Conservation (phyloP, 2,797 vertebrate species). For the Oophaga sylvatica region DNA sequence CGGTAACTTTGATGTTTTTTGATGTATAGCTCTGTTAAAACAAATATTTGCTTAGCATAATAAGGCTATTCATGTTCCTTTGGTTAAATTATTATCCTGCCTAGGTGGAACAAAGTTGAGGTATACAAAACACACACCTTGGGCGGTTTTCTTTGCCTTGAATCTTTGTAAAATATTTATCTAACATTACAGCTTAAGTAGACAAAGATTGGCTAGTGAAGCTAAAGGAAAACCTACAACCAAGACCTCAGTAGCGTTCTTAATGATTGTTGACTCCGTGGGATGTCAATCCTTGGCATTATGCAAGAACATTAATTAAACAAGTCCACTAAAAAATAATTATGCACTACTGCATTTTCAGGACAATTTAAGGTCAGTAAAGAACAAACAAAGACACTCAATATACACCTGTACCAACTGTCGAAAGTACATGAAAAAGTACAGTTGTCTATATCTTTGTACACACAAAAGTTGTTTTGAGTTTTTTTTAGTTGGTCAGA, state of each 20-base stretch:
- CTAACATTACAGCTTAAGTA: constrained; percentile 18
- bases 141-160: constrained; percentile 11
- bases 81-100: constrained; percentile 22
- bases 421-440: too few species aligned
- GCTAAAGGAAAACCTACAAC: background rate
- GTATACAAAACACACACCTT: constrained; percentile 29
- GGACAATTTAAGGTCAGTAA: background rate
- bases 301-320: background rate
- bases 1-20: constrained; percentile 39
- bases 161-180: constrained; percentile 10
- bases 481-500: too few species aligned
- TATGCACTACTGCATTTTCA: background rate
- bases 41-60: constrained; percentile 36
- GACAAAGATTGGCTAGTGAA: constrained; percentile 10
- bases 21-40: constrained; percentile 22
- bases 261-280: background rate
- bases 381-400: background rate
- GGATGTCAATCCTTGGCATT: background rate
- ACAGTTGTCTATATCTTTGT: too few species aligned
- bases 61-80: background rate
- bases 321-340: background rate
- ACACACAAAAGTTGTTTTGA: too few species aligned
- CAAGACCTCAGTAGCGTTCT: background rate
- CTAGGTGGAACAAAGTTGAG: constrained; percentile 26
- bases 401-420: background rate